These are phyloP conservation scores for Trichosurus vulpecula DNA, from an alignment of 2,797 vertebrate genomes.

Conservation along the genomic window DNA sequence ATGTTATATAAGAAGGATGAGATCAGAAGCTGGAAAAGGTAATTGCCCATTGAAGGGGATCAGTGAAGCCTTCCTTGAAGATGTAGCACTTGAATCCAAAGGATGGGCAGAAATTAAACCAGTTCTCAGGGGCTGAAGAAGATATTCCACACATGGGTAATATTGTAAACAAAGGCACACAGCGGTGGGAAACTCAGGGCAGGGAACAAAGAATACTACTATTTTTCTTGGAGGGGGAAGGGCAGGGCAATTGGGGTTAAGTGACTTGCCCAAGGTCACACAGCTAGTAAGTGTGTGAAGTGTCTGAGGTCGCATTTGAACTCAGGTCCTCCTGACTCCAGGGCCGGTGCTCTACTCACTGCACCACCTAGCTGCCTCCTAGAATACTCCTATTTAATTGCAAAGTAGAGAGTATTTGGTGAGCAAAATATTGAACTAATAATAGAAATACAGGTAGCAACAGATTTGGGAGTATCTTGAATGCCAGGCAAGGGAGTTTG, in stretches of 20 bases:
- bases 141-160: not conserved
- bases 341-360: no score
- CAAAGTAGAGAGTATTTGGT: not conserved
- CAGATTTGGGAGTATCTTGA: not conserved
- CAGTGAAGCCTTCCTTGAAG: not conserved
- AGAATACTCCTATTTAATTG: not conserved
- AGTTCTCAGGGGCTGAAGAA: not conserved
- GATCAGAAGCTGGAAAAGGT: not conserved
- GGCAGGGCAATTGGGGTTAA: no score
- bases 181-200: not conserved
- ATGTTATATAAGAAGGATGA: not conserved
- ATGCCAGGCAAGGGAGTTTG: not conserved
- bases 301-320: no score
- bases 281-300: no score
- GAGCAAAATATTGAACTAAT: not conserved
- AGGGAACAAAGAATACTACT: not conserved
- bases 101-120: not conserved
- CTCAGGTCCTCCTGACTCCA: no score
- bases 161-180: not conserved
- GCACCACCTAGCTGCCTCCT: no score
- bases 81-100: not conserved
- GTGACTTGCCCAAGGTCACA: no score
- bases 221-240: no score
- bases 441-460: not conserved
- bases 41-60: not conserved